Evolutionary conservation across 2,888 invertebrate species (phyloP).

Genomic region (Ichneumoninae sp.): DNA sequence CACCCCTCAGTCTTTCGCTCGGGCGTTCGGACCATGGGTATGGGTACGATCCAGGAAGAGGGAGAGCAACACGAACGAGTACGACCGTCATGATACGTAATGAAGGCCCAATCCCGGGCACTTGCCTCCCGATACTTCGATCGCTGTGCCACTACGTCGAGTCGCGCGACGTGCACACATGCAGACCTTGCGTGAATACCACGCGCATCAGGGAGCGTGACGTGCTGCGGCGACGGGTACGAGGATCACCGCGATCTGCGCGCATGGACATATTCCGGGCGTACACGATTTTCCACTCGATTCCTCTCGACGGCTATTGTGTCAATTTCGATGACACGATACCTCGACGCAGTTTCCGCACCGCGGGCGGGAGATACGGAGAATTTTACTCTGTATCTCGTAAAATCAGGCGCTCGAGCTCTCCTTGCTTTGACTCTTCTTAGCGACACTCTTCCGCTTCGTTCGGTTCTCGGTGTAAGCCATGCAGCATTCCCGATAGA

Average conservation of each 20-base stretch:
- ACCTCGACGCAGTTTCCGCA: neutral
- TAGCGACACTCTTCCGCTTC: too few relatives aligned
- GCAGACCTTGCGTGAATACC: neutral
- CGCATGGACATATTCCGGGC: constrained; percentile 47
- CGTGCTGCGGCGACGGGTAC: constrained; percentile 66
- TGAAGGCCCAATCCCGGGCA: constrained; percentile 63
- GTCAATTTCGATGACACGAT: constrained; percentile 21
- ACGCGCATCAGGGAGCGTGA: constrained; percentile 41
- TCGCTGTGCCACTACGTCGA: neutral
- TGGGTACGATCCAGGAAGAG: constrained; percentile 5
- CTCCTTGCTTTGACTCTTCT: too few relatives aligned
- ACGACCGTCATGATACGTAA: constrained; percentile 65
- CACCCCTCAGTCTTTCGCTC: neutral
- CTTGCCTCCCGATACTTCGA: constrained; percentile 54
- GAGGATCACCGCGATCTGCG: constrained; percentile 62
- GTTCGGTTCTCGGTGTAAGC: too few relatives aligned
- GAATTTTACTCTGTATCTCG: too few relatives aligned
- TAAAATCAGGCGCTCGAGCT: too few relatives aligned
- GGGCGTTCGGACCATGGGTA: constrained; percentile 14
- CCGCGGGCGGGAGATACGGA: too few relatives aligned
- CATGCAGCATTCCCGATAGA: too few relatives aligned
- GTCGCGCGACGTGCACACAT: neutral
- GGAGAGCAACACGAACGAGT: constrained; percentile 42
- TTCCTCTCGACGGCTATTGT: constrained; percentile 49
- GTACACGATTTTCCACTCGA: constrained; percentile 63